Evolutionary conservation across 2,888 invertebrate genomes (phyloP).

Genomic region (Hofmannophila pseudospretella): DNA sequence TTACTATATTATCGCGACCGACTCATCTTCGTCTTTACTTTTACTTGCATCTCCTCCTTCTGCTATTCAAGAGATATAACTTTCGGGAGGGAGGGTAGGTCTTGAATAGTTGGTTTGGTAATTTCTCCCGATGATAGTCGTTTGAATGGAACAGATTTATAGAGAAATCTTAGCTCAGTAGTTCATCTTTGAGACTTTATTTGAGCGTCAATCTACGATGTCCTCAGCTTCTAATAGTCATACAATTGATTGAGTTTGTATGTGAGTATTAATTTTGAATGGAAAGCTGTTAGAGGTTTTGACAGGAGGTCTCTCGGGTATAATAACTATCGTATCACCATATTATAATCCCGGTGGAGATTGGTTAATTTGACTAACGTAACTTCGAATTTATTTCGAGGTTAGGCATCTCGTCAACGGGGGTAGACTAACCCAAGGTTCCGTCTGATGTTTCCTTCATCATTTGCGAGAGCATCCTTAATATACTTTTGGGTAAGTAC

Average conservation of each 20-base stretch:
- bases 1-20: slow-evolving; percentile 27
- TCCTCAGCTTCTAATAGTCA: slow-evolving; percentile 17
- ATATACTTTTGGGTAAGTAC: too few relatives aligned
- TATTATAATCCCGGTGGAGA: too few relatives aligned
- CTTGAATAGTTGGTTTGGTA: slow-evolving; percentile 41
- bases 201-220: slow-evolving; percentile 45
- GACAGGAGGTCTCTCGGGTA: too few relatives aligned
- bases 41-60: background rate
- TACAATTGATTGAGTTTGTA: slow-evolving; percentile 40
- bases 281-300: background rate
- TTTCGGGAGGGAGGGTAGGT: slow-evolving; percentile 23
- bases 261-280: slow-evolving; percentile 31
- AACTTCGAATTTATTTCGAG: too few relatives aligned
- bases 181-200: slow-evolving; percentile 54
- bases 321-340: too few relatives aligned
- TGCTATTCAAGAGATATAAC: background rate
- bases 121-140: slow-evolving; percentile 63
- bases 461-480: too few relatives aligned
- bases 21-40: slow-evolving; percentile 17
- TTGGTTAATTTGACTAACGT: too few relatives aligned
- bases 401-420: too few relatives aligned
- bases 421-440: too few relatives aligned
- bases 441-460: too few relatives aligned
- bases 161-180: slow-evolving; percentile 37
- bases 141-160: slow-evolving; percentile 65